Evolutionary conservation across 2,113 vertebrate species (phyloP), one percentile per base, ranked within the genome.

Genomic region (Himantopus leucocephalus): DNA sequence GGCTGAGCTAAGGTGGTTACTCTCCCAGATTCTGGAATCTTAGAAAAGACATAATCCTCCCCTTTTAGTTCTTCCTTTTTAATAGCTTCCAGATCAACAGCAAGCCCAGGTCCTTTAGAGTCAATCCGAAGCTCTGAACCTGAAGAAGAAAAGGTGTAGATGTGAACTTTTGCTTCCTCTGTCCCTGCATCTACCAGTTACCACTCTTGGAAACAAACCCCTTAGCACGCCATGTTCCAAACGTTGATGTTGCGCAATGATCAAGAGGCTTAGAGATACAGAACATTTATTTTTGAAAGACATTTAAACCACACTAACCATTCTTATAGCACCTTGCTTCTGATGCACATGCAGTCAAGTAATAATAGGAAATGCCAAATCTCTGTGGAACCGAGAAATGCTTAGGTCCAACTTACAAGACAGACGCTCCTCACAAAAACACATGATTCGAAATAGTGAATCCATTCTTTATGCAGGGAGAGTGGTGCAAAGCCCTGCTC

Each of bases 41-140:
- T 95, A 50, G 90, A 58, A 81, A 82, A 79, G 58, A 34, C 21
- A 27, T 22, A 66, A 37, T 73, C 87, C 26, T 94, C 81, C 14
- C 50, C 29, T 84, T 94, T 81, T 3, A 43, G 66, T 1, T 93
- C 91, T 76, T 96, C 88, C 81, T 93, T 96, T 80, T 91, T 96
- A 81, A 29, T 3, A 64, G 16, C 66, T 77, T 91, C 72, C 22
- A 88, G 75, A 73, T 95, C 97, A 80, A 73, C 71, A 23, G 82
- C 66, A 84, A 95, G 35, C 12, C 52, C 79, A 53, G 43, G 34
- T 55, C 85, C 83, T 73, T 88, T 45, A 19, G 72, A 70, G 27
- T 94, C 95, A 63, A 39, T 27, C 14, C 26, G 59, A 66, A 96
- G 74, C 68, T 94, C 66, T 64, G 80, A 14, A 32, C 53, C 98